phyloP scores from a whole-genome alignment of 2,113 vertebrate genomes.

The Mungos mungo region DNA sequence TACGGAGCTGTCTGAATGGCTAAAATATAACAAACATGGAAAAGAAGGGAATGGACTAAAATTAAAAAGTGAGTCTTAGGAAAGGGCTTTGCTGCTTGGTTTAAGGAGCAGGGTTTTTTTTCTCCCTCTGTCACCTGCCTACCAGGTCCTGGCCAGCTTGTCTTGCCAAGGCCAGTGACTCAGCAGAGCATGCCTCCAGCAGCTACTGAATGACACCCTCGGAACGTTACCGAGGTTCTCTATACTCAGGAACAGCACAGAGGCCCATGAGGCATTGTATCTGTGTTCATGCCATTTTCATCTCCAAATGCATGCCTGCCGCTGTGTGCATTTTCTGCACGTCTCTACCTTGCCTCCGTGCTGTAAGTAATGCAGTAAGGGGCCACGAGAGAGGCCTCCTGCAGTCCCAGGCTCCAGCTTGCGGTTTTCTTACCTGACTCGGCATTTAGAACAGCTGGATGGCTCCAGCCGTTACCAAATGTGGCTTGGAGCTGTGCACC shows the following conservation, averaged over 20 bases:
- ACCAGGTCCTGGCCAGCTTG: slow-evolving; percentile 7
- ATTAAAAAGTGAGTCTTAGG: neutral
- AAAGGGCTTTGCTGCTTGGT: neutral
- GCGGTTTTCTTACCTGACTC: neutral
- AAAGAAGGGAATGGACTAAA: neutral
- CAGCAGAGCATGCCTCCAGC: slow-evolving; percentile 49
- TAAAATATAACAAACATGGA: neutral
- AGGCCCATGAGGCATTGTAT: neutral
- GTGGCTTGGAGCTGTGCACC: neutral
- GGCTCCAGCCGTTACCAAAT: neutral
- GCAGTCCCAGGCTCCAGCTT: neutral
- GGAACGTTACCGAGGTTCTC: neutral
- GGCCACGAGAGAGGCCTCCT: neutral
- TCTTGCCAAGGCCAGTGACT: slow-evolving; percentile 77
- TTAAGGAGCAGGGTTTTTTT: neutral
- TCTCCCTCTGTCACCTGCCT: slow-evolving; percentile 53
- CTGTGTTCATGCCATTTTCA: neutral
- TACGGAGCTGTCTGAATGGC: neutral
- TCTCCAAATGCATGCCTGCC: neutral
- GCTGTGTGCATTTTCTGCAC: neutral
- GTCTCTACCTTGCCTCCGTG: neutral
- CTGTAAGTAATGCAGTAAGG: neutral
- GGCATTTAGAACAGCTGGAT: neutral
- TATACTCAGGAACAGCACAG: neutral
- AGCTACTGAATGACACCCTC: slow-evolving; percentile 12